These are phyloP conservation scores for Taenaris catops DNA, from an alignment of 2,888 invertebrate genomes.

Conservation along the genomic window DNA sequence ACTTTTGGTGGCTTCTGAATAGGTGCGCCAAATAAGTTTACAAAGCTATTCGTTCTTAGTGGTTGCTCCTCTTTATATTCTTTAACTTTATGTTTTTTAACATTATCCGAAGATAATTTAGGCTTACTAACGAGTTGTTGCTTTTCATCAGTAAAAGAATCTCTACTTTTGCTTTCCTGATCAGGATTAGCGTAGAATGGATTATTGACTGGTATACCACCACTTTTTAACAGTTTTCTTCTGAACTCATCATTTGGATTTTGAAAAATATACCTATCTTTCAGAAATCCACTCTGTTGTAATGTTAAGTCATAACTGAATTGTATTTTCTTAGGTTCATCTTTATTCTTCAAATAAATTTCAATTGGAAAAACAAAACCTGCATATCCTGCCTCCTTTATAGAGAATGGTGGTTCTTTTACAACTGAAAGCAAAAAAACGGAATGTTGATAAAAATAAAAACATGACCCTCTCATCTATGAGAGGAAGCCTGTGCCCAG, in stretches of 20 bases:
- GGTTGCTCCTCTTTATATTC: slow-evolving; percentile 77
- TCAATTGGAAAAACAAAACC: slow-evolving; percentile 95
- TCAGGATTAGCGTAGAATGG: slow-evolving; percentile 69
- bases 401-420: slow-evolving; percentile 93
- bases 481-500: no score
- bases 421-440: slow-evolving; percentile 92
- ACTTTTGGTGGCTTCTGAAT: slow-evolving; percentile 87
- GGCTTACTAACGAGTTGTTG: slow-evolving; percentile 85
- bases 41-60: slow-evolving; percentile 83
- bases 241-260: slow-evolving; percentile 94
- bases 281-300: slow-evolving; percentile 86
- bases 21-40: slow-evolving; percentile 90
- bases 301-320: slow-evolving; percentile 93
- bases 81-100: slow-evolving; percentile 81
- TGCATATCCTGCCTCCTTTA: slow-evolving; percentile 97
- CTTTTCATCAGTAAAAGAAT: slow-evolving; percentile 79
- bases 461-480: no score
- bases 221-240: slow-evolving; percentile 92
- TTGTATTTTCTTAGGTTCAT: slow-evolving; percentile 92
- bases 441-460: no score
- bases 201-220: slow-evolving; percentile 82
- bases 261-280: slow-evolving; percentile 91
- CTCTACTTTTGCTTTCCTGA: slow-evolving; percentile 77
- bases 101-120: slow-evolving; percentile 80
- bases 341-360: slow-evolving; percentile 92